Evolutionary conservation across 2,888 invertebrate species (phyloP), one percentile per base, ranked within the genome.

Genomic region (Ochlodes sylvanus): DNA sequence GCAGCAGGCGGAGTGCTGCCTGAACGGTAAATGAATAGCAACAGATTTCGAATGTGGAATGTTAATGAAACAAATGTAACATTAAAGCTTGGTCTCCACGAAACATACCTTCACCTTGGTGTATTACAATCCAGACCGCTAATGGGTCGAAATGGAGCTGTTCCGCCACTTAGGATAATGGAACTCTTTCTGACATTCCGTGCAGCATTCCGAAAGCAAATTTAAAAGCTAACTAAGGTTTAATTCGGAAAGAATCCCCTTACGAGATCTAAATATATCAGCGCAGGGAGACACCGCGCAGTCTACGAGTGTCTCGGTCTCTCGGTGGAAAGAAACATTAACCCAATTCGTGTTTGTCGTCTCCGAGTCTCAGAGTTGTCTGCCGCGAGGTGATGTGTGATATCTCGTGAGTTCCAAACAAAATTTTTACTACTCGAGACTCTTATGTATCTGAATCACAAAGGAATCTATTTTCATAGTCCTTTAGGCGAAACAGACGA

Each of bases 271-370:
- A 57, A 41, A 57, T 41, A 41, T 57, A 57, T 19, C 57, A 19
- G 14, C 19, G 38, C 41, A 57, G 41, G 12, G 57, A 44, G 44
- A 60, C 44, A 60, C 60, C 60, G 57, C 21, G 57, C 57, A 44
- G 60, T 60, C 60, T 60, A 27, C 44, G 57, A 41, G 17, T 17
- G 10, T 32, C 56, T 56, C 17, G 10, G 17, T 17, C 5, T 32
- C 56, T 56, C 17, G 10, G 56, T 32, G 56, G 55, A 17, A 50
- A 34, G 38, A 54, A 27, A 55, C 44, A 66, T 66, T 66, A 58
- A 66, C 65, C 65, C 58, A 66, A 66, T 66, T 66, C 65, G 10
- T 52, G 27, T 58, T 60, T 47, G 44, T 61, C 27, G 60, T 58
- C 57, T 21, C 41, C 7, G 27, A 56, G 38, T 17, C 50, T 54